These are phyloP conservation scores for Nothocercus nigrocapillus DNA, from an alignment of 2,113 vertebrate species.

Conservation along the genomic window DNA sequence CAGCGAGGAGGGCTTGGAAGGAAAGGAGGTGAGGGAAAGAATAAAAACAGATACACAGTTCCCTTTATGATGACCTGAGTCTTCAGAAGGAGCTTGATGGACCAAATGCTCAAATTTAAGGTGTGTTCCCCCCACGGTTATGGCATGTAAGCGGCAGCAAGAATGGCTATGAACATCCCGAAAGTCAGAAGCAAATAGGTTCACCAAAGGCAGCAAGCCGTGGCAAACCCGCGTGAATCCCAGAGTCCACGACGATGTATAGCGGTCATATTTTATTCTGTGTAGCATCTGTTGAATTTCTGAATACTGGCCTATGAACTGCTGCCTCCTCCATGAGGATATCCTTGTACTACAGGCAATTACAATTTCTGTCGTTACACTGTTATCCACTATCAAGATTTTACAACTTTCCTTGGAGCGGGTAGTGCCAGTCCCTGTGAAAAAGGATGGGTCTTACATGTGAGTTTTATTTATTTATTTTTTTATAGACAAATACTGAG, in stretches of 20 bases:
- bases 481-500: background rate
- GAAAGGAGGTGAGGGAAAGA: background rate
- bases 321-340: background rate
- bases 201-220: background rate
- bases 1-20: background rate
- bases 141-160: background rate
- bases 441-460: fast-evolving
- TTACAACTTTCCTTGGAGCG: background rate
- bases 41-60: background rate
- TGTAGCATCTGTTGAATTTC: background rate
- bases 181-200: background rate
- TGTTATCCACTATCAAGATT: background rate
- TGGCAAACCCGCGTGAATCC: background rate
- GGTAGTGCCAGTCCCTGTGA: background rate
- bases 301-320: background rate
- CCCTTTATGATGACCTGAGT: background rate
- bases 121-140: background rate
- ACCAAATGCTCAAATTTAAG: background rate
- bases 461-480: background rate
- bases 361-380: background rate
- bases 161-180: fast-evolving
- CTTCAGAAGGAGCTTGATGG: background rate
- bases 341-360: background rate
- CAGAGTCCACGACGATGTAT: background rate
- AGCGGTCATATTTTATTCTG: background rate